phyloP scores from a whole-genome alignment of 2,797 vertebrate genomes.

The Sparus aurata region DNA sequence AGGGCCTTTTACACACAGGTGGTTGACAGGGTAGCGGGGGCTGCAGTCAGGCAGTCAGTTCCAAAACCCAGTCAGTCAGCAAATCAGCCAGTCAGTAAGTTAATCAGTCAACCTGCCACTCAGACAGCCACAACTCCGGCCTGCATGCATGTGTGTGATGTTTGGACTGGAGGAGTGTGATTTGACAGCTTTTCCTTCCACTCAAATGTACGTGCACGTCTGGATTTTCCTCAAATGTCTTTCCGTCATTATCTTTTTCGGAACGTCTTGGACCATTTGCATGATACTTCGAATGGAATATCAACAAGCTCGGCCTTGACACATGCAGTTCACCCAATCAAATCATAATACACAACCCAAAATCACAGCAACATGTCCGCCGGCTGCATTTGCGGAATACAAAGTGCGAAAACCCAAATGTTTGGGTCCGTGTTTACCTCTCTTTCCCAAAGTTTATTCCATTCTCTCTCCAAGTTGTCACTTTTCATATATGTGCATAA shows the following conservation, averaged over 20 bases:
- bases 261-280: neutral
- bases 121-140: slow-evolving; percentile 49
- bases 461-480: slow-evolving; percentile 66
- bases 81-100: slow-evolving; percentile 66
- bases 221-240: slow-evolving; percentile 22
- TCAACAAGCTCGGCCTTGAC: slow-evolving; percentile 9
- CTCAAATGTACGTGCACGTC: neutral
- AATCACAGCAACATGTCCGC: slow-evolving; percentile 44
- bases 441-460: slow-evolving; percentile 51
- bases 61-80: slow-evolving; percentile 63
- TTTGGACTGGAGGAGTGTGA: slow-evolving; percentile 34
- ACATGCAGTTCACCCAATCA: slow-evolving; percentile 7
- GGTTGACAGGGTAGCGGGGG: slow-evolving; percentile 63
- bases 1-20: slow-evolving; percentile 86
- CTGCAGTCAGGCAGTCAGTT: slow-evolving; percentile 52
- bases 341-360: slow-evolving; percentile 44
- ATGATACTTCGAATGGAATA: slow-evolving; percentile 14
- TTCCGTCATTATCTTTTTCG: neutral
- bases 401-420: slow-evolving; percentile 27
- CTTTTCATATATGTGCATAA: slow-evolving; percentile 66
- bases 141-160: slow-evolving; percentile 34
- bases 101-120: slow-evolving; percentile 68
- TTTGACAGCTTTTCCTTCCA: slow-evolving; percentile 56
- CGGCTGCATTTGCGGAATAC: slow-evolving; percentile 12
- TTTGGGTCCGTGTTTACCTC: slow-evolving; percentile 53